Conservation (phyloP, 2,113 vertebrate species). For the Atlantisia rogersi region DNA sequence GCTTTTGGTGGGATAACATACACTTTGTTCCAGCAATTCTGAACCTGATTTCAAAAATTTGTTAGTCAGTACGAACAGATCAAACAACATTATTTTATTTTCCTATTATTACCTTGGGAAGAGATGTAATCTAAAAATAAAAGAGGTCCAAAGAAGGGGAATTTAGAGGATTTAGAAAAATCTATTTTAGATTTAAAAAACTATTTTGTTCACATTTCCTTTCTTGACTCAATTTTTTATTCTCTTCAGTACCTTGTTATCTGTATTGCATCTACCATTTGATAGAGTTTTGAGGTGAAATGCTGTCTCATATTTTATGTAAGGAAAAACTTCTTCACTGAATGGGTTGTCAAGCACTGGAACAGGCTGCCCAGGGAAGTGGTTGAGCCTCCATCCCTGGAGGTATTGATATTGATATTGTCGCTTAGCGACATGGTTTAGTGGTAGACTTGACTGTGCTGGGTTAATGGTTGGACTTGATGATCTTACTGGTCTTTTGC, state of each 20-base stretch:
- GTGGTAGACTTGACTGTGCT: no score
- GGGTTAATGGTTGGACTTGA: no score
- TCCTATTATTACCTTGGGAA: not conserved
- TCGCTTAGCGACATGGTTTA: no score
- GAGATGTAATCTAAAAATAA: not conserved
- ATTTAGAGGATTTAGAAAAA: not conserved
- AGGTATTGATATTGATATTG: no score
- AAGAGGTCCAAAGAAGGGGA: not conserved
- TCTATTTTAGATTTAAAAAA: no score
- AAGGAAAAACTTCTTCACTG: no score
- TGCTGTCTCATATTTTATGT: not conserved
- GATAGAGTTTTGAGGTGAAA: not conserved
- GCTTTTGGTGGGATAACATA: not conserved
- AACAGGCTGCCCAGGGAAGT: no score
- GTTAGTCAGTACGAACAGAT: not conserved
- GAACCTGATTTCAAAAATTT: not conserved
- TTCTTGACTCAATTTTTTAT: not conserved
- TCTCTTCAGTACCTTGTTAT: not conserved
- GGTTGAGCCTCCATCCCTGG: no score
- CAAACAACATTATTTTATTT: not conserved
- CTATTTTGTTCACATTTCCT: not conserved
- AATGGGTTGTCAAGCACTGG: no score
- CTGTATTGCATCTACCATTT: not conserved
- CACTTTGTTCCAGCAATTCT: not conserved
- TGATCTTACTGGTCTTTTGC: no score